Conservation (phyloP, 2,888 invertebrate genomes). For the Melolontha melolontha region DNA sequence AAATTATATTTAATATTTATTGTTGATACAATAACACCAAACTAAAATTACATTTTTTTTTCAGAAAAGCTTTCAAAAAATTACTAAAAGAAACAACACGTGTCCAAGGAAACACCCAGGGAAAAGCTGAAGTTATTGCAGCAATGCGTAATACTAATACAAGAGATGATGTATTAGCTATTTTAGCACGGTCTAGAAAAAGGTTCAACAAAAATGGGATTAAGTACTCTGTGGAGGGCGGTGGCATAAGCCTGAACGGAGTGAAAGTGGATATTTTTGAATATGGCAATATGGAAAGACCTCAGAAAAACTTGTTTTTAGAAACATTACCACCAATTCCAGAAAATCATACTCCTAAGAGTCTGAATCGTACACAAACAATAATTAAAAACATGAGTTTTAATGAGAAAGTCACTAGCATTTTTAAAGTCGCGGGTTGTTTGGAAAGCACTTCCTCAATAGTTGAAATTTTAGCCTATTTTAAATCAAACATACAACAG, state of each 20-base stretch:
- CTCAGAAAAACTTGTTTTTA: conserved; percentile 51
- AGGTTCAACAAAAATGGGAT: conserved; percentile 68
- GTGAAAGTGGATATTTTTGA: conserved; percentile 54
- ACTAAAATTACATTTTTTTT: no score
- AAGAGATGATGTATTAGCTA: conserved; percentile 71
- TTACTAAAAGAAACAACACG: conserved; percentile 69
- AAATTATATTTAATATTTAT: no score
- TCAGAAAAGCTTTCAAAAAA: conserved; percentile 72
- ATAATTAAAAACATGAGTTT: not conserved
- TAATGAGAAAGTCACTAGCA: not conserved
- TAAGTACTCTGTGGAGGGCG: conserved; percentile 54
- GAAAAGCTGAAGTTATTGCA: conserved; percentile 70
- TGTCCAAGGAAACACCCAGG: conserved; percentile 64
- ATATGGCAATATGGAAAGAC: conserved; percentile 53
- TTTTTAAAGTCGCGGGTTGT: not conserved
- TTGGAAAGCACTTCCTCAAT: not conserved
- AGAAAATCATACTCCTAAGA: conserved; percentile 14
- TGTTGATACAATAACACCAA: no score
- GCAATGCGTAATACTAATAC: conserved; percentile 68
- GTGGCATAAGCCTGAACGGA: conserved; percentile 57
- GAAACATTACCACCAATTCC: conserved; percentile 43
- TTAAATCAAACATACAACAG: conserved; percentile 2
- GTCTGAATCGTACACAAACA: not conserved
- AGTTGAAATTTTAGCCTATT: not conserved
- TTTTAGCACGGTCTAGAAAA: conserved; percentile 69